Percentiles rank a stretch among this genome's conserved stretches.
These are phyloP conservation scores for Drosophila cracens DNA, from an alignment of 2,888 invertebrate species.

Conservation along the genomic window DNA sequence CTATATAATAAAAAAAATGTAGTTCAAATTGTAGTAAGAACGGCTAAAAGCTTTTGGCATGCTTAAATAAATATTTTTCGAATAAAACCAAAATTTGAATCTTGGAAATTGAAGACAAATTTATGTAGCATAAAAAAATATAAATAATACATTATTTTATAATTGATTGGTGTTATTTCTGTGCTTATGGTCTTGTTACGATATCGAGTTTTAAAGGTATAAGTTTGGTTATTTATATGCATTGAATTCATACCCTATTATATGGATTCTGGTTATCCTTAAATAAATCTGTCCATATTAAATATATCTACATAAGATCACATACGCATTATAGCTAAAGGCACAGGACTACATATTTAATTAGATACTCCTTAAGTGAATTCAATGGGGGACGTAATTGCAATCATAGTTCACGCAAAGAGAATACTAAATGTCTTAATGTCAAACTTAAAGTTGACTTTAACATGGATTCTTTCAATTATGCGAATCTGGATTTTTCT, in stretches of 20 bases:
- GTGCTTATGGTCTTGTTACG: background rate
- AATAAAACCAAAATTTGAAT: no score
- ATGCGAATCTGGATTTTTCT: constrained; percentile 4
- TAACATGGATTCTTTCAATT: constrained; percentile 12
- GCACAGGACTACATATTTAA: background rate
- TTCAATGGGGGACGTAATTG: background rate
- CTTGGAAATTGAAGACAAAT: background rate
- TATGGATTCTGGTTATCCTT: background rate
- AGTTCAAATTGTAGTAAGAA: background rate
- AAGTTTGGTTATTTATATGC: background rate
- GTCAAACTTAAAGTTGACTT: constrained; percentile 28
- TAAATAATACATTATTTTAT: background rate
- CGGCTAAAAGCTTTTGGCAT: fast-evolving
- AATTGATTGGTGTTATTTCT: background rate
- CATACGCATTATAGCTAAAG: background rate
- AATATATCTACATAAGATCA: background rate
- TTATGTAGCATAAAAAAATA: background rate
- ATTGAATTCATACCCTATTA: background rate
- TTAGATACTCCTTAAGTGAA: background rate
- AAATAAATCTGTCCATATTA: background rate
- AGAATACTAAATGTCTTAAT: constrained; percentile 1
- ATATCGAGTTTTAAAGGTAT: background rate
- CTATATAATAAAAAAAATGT: background rate
- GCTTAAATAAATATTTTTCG: background rate
- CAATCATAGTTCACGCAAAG: background rate